Base-by-base conservation (phyloP, 1,140 invertebrate species). In the Atopsyche davidsoni region DNA sequence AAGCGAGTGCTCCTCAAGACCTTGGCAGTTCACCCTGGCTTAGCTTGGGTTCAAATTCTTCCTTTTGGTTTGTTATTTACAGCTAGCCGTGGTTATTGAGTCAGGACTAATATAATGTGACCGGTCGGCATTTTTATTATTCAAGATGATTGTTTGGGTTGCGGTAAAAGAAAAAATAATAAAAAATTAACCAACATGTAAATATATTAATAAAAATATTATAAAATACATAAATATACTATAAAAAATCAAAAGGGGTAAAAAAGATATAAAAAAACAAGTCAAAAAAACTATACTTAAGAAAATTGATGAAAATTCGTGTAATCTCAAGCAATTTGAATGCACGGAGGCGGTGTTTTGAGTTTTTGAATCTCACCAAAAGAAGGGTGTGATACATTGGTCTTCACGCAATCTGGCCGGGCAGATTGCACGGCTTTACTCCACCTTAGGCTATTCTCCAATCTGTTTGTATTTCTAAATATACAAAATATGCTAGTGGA, bases 171-270 rank as follows among this genome's bases (percentile, higher is more conserved):
- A 32, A 34, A 43, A 42, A 42, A 50, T 42, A 22, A 34, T 42
- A 49, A 22, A n/a, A 36, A 32, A 34, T 19, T 49, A 40, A 48
- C 34, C 48, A 50, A 50, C 48, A 50, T 50, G 40, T 50, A 50
- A 50, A 50, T 50, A 50, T 50, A 50, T 50, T 50, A 50, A 32
- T 50, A 50, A 49, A 50, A 38, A 50, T 41, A 50, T 50, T 38
- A 28, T 42, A 50, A 40, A 42, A 42, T 50, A 50, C 42, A 43
- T 36, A 50, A 42, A 50, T 50, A 50, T n/a, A n/a, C n/a, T n/a
- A n/a, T n/a, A 39, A 48, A 49, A 49, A 50, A 50, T 32, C 31
- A 23, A 50, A 50, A 13, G 21, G 40, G 25, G 38, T 43, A 50
- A 50, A 50, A 50, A 41, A 48, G 23, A 16, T 41, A 25, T 32